Percentiles rank a stretch among this genome's conserved stretches.
phyloP scores from a whole-genome alignment of 2,113 vertebrate species.

The Barbus barbus region DNA sequence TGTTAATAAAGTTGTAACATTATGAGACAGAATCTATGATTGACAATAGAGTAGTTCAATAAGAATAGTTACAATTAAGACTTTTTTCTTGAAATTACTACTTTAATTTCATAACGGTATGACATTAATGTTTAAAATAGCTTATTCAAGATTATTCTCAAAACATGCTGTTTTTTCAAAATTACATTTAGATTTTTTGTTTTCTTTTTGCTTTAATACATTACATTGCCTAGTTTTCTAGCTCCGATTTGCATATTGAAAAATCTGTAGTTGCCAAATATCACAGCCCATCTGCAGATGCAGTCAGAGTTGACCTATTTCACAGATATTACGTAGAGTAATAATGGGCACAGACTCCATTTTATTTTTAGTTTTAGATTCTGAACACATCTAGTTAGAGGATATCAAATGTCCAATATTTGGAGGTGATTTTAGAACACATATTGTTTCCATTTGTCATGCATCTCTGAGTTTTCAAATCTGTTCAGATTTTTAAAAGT shows the following conservation, averaged over 20 bases:
- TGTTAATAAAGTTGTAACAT: no score
- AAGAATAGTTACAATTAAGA: neutral
- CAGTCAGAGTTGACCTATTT: neutral
- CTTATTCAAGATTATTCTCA: neutral
- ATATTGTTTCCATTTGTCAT: neutral
- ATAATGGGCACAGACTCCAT: no score
- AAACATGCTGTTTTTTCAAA: neutral
- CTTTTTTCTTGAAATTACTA: neutral
- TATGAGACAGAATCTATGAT: neutral
- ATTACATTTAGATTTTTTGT: neutral
- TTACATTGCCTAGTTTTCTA: neutral
- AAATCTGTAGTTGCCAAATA: neutral
- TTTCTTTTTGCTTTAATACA: neutral
- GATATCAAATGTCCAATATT: neutral
- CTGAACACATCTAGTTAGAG: neutral
- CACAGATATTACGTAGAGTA: neutral
- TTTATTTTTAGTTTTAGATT: neutral
- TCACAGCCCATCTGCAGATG: neutral
- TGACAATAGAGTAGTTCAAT: neutral
- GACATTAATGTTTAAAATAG: no score
- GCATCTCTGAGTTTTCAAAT: neutral
- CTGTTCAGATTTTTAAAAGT: no score
- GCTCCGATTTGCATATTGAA: neutral
- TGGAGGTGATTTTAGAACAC: neutral
- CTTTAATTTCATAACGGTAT: neutral